Evolutionary conservation across 2,888 invertebrate genomes (phyloP), one percentile per base, ranked within the genome.

Genomic region (Drosophila helvetica): DNA sequence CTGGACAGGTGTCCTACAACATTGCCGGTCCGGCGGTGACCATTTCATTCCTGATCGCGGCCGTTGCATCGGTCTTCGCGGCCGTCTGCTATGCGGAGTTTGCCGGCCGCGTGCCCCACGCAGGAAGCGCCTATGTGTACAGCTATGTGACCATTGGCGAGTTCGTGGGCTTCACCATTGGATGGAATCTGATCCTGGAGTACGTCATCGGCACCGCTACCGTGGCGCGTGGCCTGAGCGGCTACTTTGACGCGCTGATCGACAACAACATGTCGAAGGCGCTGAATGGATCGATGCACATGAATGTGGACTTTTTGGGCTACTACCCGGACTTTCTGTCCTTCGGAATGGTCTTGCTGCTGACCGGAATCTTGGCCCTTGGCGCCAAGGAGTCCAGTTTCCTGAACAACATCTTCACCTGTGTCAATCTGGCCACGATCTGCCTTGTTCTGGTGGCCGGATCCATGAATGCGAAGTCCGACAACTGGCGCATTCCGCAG

Each of bases 11-110:
- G 3, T 98, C 98, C 10, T 96, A 95, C 89, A 94, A 95, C 46
- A 95, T 95, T 3, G 97, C 98, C 0, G 99, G 99, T 0, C 99
- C 99, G 0, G 97, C 97, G 0, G 97, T 98, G 1, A 96, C 96
- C 7, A 89, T 99, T 19, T 98, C 98, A 43, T 98, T 98, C 90
- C 92, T 98, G 18, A 95, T 98, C 1, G 98, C 98, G 1, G 98
- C 98, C 5, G 91, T 98, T 42, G 98, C 98, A 0, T 98, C 98
- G 0, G 96, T 97, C 2, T 96, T 98, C 91, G 98, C 98, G 82
- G 95, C 95, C 48, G 92, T 96, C 74, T 96, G 96, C 85, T 97
- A 96, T 92, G 96, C 96, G 0, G 96, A 97, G 92, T 96, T 96
- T 90, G 96, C 96, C 0, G 94, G 96, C 0, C 93, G 96, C 76